A percentile compares a stretch with the other conserved stretches of the same genome.
Conservation (phyloP, 2,888 invertebrate genomes). For the Callyntrura guangdongensis region DNA sequence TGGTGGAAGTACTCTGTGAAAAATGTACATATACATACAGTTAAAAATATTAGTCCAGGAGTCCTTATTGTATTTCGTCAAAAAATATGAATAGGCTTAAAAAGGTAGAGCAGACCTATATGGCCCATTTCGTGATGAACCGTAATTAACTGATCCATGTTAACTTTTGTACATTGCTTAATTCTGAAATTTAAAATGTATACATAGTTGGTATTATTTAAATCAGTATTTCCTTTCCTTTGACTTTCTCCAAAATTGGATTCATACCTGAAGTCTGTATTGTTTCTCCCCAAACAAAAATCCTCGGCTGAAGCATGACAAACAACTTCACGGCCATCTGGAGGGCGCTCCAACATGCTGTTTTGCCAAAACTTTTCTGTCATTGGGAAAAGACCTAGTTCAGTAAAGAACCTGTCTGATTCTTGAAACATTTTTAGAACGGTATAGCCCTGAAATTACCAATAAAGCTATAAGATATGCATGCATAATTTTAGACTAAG, state of each 20-base stretch:
- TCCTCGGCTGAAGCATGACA: constrained; percentile 83
- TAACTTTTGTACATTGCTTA: constrained; percentile 85
- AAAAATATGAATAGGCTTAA: background rate
- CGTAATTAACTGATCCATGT: constrained; percentile 86
- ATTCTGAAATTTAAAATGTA: constrained; percentile 82
- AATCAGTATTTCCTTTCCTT: background rate
- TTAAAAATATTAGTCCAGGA: too few species aligned
- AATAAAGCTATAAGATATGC: too few species aligned
- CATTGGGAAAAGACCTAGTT: constrained; percentile 92
- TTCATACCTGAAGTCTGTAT: constrained; percentile 82
- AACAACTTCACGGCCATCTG: constrained; percentile 88
- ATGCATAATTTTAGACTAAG: too few species aligned
- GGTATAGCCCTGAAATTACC: constrained; percentile 78
- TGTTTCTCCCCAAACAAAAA: constrained; percentile 81
- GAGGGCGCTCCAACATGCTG: constrained; percentile 92
- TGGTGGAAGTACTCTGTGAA: constrained; percentile 92
- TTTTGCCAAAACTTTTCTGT: constrained; percentile 95
- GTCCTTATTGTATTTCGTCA: too few species aligned
- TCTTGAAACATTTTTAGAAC: constrained; percentile 81
- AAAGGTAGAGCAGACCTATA: constrained; percentile 83
- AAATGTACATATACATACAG: too few species aligned
- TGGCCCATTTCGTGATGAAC: constrained; percentile 97
- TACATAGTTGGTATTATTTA: too few species aligned
- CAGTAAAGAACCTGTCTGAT: constrained; percentile 94
- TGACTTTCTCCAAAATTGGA: background rate